Percentiles rank a stretch among this genome's conserved stretches.
phyloP scores from a whole-genome alignment of 2,113 vertebrate genomes.

The Dendropsophus ebraccatus region DNA sequence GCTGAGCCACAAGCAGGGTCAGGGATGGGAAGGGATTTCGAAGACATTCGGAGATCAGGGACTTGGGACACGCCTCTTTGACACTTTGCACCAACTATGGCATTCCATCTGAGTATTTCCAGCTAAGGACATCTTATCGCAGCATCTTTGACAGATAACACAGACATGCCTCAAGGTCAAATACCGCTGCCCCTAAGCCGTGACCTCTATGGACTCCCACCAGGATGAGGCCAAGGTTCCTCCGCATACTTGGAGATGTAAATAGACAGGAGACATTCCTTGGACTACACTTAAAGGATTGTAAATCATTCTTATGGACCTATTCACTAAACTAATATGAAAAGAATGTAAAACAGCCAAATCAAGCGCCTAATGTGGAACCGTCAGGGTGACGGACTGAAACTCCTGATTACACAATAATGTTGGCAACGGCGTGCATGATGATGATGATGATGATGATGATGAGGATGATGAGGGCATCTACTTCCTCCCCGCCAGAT shows the following conservation, averaged over 20 bases:
- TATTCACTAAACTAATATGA: background rate
- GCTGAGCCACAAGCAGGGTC: too few relatives aligned
- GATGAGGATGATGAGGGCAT: too few relatives aligned
- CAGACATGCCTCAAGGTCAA: slow-evolving; percentile 37
- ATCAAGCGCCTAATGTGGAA: background rate
- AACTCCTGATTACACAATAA: background rate
- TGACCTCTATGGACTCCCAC: slow-evolving; percentile 30
- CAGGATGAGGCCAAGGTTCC: slow-evolving; percentile 12
- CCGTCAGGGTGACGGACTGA: background rate
- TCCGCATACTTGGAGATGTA: background rate
- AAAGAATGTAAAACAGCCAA: background rate
- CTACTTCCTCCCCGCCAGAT: slow-evolving; percentile 6
- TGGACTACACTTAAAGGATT: background rate
- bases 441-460: too few relatives aligned
- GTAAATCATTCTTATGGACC: background rate
- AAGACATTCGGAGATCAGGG: too few relatives aligned
- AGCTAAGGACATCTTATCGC: background rate
- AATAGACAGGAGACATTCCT: background rate
- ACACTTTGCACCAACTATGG: too few relatives aligned
- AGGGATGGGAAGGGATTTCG: too few relatives aligned
- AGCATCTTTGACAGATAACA: background rate
- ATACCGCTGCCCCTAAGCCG: slow-evolving; percentile 3
- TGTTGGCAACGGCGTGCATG: background rate
- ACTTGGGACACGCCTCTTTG: too few relatives aligned
- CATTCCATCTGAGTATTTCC: too few relatives aligned